Conservation (phyloP, 2,797 vertebrate species). For the Betta splendens region DNA sequence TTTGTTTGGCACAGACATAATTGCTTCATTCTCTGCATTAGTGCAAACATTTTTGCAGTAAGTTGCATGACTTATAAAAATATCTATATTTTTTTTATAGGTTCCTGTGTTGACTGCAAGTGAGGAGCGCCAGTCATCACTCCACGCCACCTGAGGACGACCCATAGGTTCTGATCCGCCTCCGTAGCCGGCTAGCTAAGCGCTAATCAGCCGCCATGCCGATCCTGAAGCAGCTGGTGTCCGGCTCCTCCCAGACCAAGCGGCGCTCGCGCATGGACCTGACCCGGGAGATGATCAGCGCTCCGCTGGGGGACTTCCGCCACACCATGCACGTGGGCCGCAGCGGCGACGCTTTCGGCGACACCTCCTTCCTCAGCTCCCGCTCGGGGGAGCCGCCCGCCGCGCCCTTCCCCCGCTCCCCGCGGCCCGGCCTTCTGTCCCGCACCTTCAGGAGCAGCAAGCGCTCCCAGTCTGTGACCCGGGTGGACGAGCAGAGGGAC, state of each 20-base stretch:
- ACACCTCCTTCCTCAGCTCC: constrained; percentile 95
- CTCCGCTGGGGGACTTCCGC: constrained; percentile 94
- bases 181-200: too few species aligned
- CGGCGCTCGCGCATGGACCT: constrained; percentile 92
- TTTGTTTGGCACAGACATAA: background rate
- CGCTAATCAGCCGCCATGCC: constrained; percentile 83
- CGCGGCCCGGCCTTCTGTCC: constrained; percentile 89
- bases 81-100: constrained; percentile 30
- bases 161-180: constrained; percentile 12
- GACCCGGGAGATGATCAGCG: constrained; percentile 98
- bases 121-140: constrained; percentile 33
- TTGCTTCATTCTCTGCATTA: background rate
- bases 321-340: constrained; percentile 99
- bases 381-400: constrained; percentile 86
- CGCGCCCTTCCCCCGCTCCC: constrained; percentile 76
- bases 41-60: background rate
- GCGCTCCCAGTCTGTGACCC: constrained; percentile 92
- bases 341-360: constrained; percentile 94
- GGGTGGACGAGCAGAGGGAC: constrained; percentile 86
- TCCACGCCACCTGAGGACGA: constrained; percentile 10
- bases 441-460: constrained; percentile 97
- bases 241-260: constrained; percentile 90
- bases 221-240: constrained; percentile 94
- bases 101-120: constrained; percentile 43
- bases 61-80: background rate